Evolutionary conservation across 2,888 invertebrate genomes (phyloP).

Genomic region (Galerucella pusilla): DNA sequence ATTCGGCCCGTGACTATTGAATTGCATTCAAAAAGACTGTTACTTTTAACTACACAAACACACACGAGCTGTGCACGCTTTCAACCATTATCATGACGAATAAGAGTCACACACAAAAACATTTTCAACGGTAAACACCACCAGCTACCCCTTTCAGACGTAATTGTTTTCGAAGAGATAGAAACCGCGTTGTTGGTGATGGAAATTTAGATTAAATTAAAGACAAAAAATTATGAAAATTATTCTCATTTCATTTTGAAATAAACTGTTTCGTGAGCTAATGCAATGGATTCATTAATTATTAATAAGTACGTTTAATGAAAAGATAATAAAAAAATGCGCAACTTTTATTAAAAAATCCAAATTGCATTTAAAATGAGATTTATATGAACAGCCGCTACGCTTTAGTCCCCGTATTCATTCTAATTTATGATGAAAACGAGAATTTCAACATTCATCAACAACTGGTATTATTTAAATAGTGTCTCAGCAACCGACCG

Average conservation of each 20-base stretch:
- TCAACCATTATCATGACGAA: constrained; percentile 55
- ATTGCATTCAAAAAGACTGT: constrained; percentile 52
- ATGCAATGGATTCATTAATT: not conserved
- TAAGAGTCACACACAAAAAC: constrained; percentile 41
- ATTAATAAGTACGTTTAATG: not conserved
- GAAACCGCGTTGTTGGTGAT: not conserved
- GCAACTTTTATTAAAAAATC: not conserved
- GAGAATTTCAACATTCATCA: constrained; percentile 49
- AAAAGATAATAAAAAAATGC: not conserved
- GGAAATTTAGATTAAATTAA: not conserved
- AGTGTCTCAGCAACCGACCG: constrained; percentile 29
- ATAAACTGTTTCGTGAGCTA: not conserved
- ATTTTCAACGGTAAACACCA: constrained; percentile 42
- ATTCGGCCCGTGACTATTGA: constrained; percentile 26
- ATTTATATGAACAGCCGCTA: constrained; percentile 46
- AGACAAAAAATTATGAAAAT: not conserved
- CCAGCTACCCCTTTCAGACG: constrained; percentile 35
- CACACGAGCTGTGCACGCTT: constrained; percentile 60
- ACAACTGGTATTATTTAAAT: constrained; percentile 38
- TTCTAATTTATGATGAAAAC: constrained; percentile 48
- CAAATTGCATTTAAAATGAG: constrained; percentile 8
- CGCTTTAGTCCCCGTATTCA: constrained; percentile 39
- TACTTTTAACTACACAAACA: constrained; percentile 49
- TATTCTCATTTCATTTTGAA: not conserved
- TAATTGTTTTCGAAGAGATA: constrained; percentile 24